These are phyloP conservation scores for Subacronicta megacephala DNA, from an alignment of 2,888 invertebrate species.

Conservation along the genomic window DNA sequence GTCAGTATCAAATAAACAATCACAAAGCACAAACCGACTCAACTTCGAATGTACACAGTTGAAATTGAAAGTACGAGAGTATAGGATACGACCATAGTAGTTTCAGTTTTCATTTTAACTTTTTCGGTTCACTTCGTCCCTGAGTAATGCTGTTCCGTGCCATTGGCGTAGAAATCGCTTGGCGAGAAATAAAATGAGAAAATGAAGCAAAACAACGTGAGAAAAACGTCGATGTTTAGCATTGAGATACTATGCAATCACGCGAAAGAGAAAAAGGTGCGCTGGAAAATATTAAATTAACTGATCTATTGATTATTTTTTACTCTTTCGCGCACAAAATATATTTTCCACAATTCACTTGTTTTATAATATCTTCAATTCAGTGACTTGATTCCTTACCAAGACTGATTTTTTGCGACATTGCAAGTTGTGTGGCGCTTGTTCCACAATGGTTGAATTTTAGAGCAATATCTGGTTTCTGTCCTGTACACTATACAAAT, in stretches of 20 bases:
- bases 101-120: constrained; percentile 41
- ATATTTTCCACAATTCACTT: too few species aligned
- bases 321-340: too few species aligned
- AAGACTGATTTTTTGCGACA: too few species aligned
- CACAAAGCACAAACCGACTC: constrained; percentile 17
- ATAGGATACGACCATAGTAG: constrained; percentile 26
- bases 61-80: too few species aligned
- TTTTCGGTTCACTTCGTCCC: constrained; percentile 39
- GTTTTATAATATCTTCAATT: too few species aligned
- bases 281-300: too few species aligned
- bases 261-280: too few species aligned
- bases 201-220: constrained; percentile 35
- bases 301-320: too few species aligned
- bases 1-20: constrained; percentile 30
- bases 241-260: neutral
- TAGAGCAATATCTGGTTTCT: too few species aligned
- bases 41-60: constrained; percentile 24
- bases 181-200: constrained; percentile 42
- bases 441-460: too few species aligned
- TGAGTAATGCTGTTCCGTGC: constrained; percentile 46
- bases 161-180: constrained; percentile 31
- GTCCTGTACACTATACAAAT: constrained; percentile 6
- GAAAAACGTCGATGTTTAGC: constrained; percentile 9
- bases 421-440: too few species aligned
- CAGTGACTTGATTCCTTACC: too few species aligned